phyloP scores from a whole-genome alignment of 2,888 invertebrate species.

The Hydropsyche betteni region DNA sequence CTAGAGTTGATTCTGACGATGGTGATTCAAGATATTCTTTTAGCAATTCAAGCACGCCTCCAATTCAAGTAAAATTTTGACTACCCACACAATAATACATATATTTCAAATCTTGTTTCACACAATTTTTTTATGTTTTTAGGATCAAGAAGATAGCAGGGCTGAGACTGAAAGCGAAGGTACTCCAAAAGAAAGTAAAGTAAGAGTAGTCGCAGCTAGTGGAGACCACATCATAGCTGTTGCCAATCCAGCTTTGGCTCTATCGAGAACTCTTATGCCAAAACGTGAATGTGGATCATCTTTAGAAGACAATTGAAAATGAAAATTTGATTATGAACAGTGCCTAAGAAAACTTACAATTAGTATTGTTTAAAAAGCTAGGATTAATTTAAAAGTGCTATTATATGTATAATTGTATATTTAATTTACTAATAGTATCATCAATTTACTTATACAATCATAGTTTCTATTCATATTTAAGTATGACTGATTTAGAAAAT shows the following conservation, averaged over 20 bases:
- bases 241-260: conserved; percentile 83
- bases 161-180: conserved; percentile 54
- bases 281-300: conserved; percentile 47
- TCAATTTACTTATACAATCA: no score
- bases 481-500: background rate
- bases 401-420: background rate
- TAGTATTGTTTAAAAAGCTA: no score
- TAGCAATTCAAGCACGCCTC: conserved; percentile 80
- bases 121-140: background rate
- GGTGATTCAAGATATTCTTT: conserved; percentile 81
- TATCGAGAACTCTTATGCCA: conserved; percentile 54
- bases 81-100: no score
- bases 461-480: no score
- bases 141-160: conserved; percentile 49
- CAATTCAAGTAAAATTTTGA: conserved; percentile 54
- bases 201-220: conserved; percentile 83
- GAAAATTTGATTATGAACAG: background rate
- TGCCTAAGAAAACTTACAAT: conserved; percentile 18
- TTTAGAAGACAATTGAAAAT: conserved; percentile 44
- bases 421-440: no score
- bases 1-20: conserved; percentile 69
- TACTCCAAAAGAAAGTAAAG: conserved; percentile 58
- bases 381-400: background rate
- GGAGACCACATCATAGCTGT: conserved; percentile 90
- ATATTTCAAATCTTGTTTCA: no score